Percentiles rank a stretch among this genome's conserved stretches.
Evolutionary conservation across 2,888 invertebrate species (phyloP).

Genomic region (Cyclophora albipunctata): DNA sequence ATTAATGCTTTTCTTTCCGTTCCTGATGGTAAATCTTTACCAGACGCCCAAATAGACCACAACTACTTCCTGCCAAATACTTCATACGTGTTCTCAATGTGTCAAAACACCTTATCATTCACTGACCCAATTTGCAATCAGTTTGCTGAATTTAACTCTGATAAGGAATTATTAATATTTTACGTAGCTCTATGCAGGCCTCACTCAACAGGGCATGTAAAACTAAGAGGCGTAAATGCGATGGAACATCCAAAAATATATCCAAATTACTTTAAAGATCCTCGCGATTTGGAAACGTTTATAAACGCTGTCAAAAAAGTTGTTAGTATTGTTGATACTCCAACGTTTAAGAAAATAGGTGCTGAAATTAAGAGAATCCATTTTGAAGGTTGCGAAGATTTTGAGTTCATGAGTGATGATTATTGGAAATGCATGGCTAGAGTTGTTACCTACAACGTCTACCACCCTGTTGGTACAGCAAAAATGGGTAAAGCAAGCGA

Average conservation of each 20-base stretch:
- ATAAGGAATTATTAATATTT: conserved; percentile 54
- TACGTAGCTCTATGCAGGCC: conserved; percentile 57
- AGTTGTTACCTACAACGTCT: conserved; percentile 57
- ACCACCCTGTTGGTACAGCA: conserved; percentile 62
- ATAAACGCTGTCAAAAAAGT: conserved; percentile 46
- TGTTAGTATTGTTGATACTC: conserved; percentile 46
- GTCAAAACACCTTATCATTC: conserved; percentile 43
- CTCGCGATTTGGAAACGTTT: conserved; percentile 48
- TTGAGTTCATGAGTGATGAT: conserved; percentile 41
- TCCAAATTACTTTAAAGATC: conserved; percentile 55
- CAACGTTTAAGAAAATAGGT: conserved; percentile 40
- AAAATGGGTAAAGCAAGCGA: conserved; percentile 54
- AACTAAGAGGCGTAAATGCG: conserved; percentile 39
- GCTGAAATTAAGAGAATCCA: conserved; percentile 50
- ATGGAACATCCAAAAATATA: conserved; percentile 53
- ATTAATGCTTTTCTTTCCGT: conserved; percentile 60
- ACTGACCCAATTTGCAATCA: conserved; percentile 53
- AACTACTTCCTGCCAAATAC: conserved; percentile 60
- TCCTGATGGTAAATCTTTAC: conserved; percentile 38
- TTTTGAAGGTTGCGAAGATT: conserved; percentile 45
- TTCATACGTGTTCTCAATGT: conserved; percentile 45
- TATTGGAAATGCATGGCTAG: conserved; percentile 66
- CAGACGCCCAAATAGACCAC: conserved; percentile 64
- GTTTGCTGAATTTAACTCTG: conserved; percentile 43
- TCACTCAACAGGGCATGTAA: conserved; percentile 48